Percentiles rank a stretch among this genome's conserved stretches.
These are phyloP conservation scores for Subacronicta megacephala DNA, from an alignment of 2,888 invertebrate species.

Conservation along the genomic window DNA sequence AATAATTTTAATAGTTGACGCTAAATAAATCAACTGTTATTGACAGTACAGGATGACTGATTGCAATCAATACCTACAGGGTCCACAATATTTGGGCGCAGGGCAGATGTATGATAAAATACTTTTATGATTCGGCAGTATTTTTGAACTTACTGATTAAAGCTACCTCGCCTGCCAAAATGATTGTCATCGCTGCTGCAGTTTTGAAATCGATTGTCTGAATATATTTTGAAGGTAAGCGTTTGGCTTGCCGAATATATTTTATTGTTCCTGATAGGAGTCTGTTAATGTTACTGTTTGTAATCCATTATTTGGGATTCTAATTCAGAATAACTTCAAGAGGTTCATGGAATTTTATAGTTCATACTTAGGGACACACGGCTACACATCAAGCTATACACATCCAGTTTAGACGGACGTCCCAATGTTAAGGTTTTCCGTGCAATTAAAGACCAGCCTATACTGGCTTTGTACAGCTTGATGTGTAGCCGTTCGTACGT, in stretches of 20 bases:
- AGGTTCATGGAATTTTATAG: no score
- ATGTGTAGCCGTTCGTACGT: no score
- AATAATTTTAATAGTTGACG: not conserved
- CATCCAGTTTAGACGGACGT: no score
- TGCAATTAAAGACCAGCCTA: no score
- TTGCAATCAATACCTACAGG: slow-evolving; percentile 52
- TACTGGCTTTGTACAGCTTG: no score
- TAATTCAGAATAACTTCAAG: no score
- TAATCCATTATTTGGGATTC: no score
- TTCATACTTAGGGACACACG: no score
- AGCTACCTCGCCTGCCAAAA: slow-evolving; percentile 45
- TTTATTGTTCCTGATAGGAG: no score
- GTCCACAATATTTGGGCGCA: slow-evolving; percentile 54
- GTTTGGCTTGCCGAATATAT: not conserved
- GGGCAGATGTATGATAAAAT: slow-evolving; percentile 56
- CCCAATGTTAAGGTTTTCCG: no score
- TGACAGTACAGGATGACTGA: slow-evolving; percentile 51
- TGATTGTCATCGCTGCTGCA: slow-evolving; percentile 51
- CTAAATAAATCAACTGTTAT: slow-evolving; percentile 24
- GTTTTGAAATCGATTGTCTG: slow-evolving; percentile 50
- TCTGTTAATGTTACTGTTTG: no score
- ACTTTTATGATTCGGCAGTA: slow-evolving; percentile 53
- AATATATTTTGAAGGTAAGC: not conserved
- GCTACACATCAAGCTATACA: no score
- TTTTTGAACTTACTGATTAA: slow-evolving; percentile 53